phyloP scores from a whole-genome alignment of 2,113 vertebrate species.

The Scomber scombrus region DNA sequence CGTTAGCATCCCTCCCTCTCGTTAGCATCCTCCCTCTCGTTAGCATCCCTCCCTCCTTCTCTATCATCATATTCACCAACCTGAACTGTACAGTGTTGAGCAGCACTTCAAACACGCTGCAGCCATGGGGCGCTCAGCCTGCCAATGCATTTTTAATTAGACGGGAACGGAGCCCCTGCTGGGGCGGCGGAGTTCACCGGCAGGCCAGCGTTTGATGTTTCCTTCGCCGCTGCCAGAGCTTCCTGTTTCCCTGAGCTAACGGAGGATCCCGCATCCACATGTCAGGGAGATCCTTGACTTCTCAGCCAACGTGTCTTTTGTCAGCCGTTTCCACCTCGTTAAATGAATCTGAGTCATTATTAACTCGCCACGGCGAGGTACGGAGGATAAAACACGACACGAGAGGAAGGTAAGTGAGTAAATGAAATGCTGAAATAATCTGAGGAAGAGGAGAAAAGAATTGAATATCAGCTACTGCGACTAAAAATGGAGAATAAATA shows the following conservation, averaged over 20 bases:
- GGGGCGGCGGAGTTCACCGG: constrained; percentile 19
- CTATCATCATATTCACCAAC: background rate
- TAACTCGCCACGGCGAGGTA: background rate
- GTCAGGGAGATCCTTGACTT: background rate
- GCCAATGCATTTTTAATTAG: constrained; percentile 44
- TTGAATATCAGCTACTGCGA: too few species aligned
- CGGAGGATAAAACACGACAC: background rate
- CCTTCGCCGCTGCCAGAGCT: background rate
- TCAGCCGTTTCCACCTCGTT: background rate
- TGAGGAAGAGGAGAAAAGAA: too few species aligned
- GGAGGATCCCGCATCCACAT: background rate
- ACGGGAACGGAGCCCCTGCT: constrained; percentile 20
- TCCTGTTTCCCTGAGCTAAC: constrained; percentile 3
- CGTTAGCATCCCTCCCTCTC: constrained; percentile 3
- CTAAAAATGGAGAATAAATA: too few species aligned
- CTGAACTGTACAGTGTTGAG: background rate
- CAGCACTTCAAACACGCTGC: constrained; percentile 44
- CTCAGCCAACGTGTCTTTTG: background rate
- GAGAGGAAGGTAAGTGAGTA: background rate
- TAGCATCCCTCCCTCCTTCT: background rate
- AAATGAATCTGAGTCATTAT: background rate
- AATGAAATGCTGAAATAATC: background rate
- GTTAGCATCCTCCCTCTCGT: too few species aligned
- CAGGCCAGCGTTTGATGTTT: constrained; percentile 37
- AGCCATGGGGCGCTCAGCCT: constrained; percentile 16